Base-by-base conservation (phyloP, 1,140 invertebrate species). In the Acromyrmex charruanus region DNA sequence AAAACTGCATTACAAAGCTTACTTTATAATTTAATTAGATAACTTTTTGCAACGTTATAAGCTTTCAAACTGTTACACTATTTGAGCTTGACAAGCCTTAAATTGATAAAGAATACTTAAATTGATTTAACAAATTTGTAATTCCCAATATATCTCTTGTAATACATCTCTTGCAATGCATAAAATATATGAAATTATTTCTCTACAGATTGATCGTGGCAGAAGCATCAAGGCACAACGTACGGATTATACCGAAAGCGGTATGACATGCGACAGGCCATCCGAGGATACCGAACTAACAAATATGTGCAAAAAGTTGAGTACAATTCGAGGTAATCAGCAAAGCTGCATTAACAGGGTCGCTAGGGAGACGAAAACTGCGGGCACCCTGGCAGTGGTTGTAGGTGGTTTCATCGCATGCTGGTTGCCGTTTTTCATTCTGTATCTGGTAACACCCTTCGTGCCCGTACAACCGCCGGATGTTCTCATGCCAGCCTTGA, bases 391-490 rank as follows among this genome's bases (percentile, higher is more conserved):
- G 44, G 98, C 98, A 12, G 97, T 99, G 35, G 98, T 99, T 2
- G 98, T 99, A 35, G 98, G 98, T 6, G 98, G 98, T 9, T 99
- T 99, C 93, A 97, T 99, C 7, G 96, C 98, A 3, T 99, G 98
- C 89, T 99, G 98, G 98, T 94, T 98, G 59, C 98, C 98, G 9
- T 98, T 99, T 94, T 99, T 99, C 94, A 96, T 98, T 0, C 97
- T 98, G 59, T 99, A 99, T 92, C 94, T 99, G 9, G 95, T 98
- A 3, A 98, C 97, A 12, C 97, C 98, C 1, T 98, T 98, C 91
- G 95, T 97, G 12, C 92, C 93, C 10, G 75, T 92, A 51, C 88
- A 88, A 28, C 92, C 89, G 35, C 93, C 94, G 10, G 75, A 95
- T 10, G 85, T 95, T 25, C 95, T 98, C 12, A 98, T 98, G 97